Conservation (phyloP, 2,888 invertebrate species). For the Clitarchus hookeri region DNA sequence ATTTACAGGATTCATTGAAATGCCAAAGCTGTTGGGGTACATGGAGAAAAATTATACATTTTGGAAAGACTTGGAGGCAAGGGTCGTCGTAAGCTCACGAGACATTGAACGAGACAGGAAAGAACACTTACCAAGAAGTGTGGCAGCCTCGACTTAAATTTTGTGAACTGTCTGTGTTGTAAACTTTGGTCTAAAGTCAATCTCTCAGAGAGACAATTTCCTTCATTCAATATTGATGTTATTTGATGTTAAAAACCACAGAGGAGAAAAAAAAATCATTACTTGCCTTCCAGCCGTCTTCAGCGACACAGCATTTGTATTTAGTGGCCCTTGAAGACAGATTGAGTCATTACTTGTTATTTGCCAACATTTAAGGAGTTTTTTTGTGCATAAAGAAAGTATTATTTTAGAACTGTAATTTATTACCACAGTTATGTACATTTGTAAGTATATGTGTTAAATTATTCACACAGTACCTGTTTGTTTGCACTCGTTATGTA, state of each 20-base stretch:
- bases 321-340: background rate
- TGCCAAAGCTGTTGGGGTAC: constrained; percentile 86
- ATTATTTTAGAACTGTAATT: background rate
- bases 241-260: background rate
- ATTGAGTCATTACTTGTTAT: background rate
- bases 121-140: background rate
- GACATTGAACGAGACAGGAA: constrained; percentile 27
- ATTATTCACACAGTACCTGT: constrained; percentile 25
- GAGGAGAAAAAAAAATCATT: background rate
- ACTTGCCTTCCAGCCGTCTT: background rate
- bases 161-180: background rate
- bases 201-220: background rate
- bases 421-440: constrained; percentile 3
- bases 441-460: constrained; percentile 20
- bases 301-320: background rate
- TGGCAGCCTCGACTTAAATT: background rate
- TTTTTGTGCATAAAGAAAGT: background rate
- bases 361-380: background rate
- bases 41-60: constrained; percentile 86
- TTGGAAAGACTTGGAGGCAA: constrained; percentile 74
- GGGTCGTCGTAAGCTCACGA: constrained; percentile 45
- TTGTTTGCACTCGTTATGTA: background rate
- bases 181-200: background rate
- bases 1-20: constrained; percentile 81
- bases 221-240: background rate